Percentiles rank a stretch among this genome's conserved stretches.
These are phyloP conservation scores for Ascidia mentula DNA, from an alignment of 23 tunicate species.

Conservation along the genomic window DNA sequence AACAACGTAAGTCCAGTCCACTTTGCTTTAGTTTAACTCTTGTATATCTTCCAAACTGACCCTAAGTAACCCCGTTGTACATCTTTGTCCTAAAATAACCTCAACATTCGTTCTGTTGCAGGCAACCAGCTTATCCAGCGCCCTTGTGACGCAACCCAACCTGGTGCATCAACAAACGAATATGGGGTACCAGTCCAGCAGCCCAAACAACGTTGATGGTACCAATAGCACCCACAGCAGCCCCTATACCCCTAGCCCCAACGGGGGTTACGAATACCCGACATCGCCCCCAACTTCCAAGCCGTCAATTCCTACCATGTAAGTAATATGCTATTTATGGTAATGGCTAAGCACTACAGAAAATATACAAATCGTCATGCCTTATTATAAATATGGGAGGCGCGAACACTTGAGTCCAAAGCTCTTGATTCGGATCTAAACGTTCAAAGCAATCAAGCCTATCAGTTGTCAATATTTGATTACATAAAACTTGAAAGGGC, in stretches of 20 bases:
- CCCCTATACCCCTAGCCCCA: slow-evolving; percentile 83
- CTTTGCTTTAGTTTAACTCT: neutral
- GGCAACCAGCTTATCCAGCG: neutral
- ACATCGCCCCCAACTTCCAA: slow-evolving; percentile 54
- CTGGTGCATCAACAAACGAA: slow-evolving; percentile 24
- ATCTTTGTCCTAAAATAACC: neutral
- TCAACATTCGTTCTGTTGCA: neutral
- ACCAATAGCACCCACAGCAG: slow-evolving; percentile 71
- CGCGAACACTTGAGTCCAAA: no score
- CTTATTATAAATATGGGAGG: no score
- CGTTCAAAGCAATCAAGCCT: no score
- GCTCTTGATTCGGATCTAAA: no score
- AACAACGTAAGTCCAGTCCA: neutral
- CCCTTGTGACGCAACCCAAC: slow-evolving; percentile 5
- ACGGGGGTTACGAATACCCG: slow-evolving; percentile 63
- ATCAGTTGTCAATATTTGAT: no score
- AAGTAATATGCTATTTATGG: no score
- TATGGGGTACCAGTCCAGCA: slow-evolving; percentile 52
- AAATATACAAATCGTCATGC: no score
- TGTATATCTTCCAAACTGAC: neutral
- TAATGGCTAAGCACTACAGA: no score
- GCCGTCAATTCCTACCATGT: slow-evolving; percentile 71
- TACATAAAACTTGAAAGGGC: no score
- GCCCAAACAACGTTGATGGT: slow-evolving; percentile 76
- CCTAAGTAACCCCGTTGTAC: neutral